These are phyloP conservation scores for Drosophila nr. perissopoda DNA, from an alignment of 2,888 invertebrate species.

Conservation along the genomic window DNA sequence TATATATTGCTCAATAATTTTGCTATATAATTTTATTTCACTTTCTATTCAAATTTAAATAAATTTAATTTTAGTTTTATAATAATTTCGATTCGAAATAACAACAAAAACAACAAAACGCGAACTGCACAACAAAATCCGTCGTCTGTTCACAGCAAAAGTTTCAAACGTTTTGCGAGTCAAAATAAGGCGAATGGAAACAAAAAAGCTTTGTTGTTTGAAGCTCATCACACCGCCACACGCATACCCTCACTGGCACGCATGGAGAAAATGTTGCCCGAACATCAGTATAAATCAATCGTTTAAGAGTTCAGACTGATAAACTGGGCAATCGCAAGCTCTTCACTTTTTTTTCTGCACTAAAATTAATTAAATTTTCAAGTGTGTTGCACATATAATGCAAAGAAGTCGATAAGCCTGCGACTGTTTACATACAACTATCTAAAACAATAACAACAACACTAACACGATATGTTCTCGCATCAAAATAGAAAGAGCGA, in stretches of 20 bases:
- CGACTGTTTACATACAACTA: background rate
- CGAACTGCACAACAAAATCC: conserved; percentile 12
- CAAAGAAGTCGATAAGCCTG: conserved; percentile 27
- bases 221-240: conserved; percentile 4
- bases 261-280: background rate
- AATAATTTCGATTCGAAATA: conserved; percentile 23
- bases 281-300: background rate
- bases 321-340: background rate
- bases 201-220: conserved; percentile 33
- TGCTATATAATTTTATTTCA: background rate
- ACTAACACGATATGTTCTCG: conserved; percentile 27
- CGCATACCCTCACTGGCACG: conserved; percentile 22
- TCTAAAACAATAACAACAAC: conserved; percentile 16
- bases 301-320: conserved; percentile 1
- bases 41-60: background rate
- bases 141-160: conserved; percentile 37
- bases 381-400: conserved; percentile 9
- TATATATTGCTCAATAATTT: background rate
- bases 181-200: conserved; percentile 25
- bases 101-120: conserved; percentile 13
- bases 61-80: conserved; percentile 2
- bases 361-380: conserved; percentile 2
- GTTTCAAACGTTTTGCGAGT: conserved; percentile 39
- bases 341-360: background rate
- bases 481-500: conserved; percentile 1